Conservation (phyloP, 2,888 invertebrate species). For the Latrodectus elegans region DNA sequence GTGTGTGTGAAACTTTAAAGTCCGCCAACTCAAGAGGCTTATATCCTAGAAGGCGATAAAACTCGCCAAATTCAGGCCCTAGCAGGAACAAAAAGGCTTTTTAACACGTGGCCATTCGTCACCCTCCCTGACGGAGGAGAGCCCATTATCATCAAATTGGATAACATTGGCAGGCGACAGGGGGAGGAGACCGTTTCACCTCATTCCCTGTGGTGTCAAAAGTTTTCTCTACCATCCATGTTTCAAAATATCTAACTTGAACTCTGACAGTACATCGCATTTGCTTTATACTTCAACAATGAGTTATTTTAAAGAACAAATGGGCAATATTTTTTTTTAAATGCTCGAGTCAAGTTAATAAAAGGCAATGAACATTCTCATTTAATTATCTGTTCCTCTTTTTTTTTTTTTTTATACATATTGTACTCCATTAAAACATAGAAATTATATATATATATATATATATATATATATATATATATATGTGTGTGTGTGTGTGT, state of each 20-base stretch:
- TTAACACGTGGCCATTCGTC: constrained; percentile 53
- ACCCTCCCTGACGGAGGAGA: constrained; percentile 36
- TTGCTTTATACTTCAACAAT: background rate
- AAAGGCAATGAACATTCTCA: background rate
- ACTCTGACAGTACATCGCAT: too few species aligned
- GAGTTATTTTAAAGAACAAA: constrained; percentile 2
- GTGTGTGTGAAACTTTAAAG: too few species aligned
- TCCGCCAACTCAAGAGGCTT: background rate
- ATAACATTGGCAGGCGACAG: constrained; percentile 54
- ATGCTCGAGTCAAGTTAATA: background rate
- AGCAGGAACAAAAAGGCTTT: constrained; percentile 2
- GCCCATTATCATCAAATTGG: constrained; percentile 53
- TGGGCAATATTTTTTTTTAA: background rate
- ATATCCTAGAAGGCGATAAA: constrained; percentile 9
- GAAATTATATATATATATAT: too few species aligned
- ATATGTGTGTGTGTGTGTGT: too few species aligned
- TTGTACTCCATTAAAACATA: too few species aligned
- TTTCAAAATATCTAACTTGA: background rate
- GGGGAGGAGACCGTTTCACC: constrained; percentile 5
- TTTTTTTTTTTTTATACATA: background rate
- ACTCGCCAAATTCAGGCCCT: constrained; percentile 15
- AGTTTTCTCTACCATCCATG: background rate
- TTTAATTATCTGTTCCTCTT: background rate
- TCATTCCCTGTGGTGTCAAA: background rate
- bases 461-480: too few species aligned